Evolutionary conservation across 2,888 invertebrate genomes (phyloP).

Genomic region (Meiosimyza platycephala): DNA sequence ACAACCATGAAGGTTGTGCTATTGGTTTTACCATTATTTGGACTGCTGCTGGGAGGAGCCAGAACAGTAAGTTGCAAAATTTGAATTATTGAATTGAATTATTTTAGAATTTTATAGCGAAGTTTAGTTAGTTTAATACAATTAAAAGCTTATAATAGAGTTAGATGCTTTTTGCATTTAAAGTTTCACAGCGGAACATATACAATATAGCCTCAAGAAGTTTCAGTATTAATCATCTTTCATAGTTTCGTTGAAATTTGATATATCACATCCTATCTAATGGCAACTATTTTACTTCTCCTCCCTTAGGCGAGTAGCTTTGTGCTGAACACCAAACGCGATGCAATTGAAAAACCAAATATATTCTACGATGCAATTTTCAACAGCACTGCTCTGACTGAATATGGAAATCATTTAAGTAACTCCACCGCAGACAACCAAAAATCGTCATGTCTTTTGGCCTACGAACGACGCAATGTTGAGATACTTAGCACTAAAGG

Average conservation of each 20-base stretch:
- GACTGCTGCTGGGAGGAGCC: background rate
- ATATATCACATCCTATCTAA: too few relatives aligned
- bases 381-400: conserved; percentile 1
- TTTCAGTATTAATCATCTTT: background rate
- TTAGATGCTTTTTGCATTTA: too few relatives aligned
- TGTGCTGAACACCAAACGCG: too few relatives aligned
- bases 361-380: conserved; percentile 21
- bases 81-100: too few relatives aligned
- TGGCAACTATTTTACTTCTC: too few relatives aligned
- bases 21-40: background rate
- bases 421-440: background rate
- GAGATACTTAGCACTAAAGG: background rate
- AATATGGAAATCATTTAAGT: background rate
- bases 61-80: too few relatives aligned
- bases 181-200: too few relatives aligned
- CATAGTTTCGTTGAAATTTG: too few relatives aligned
- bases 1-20: conserved; percentile 25
- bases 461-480: background rate
- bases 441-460: background rate
- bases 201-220: background rate
- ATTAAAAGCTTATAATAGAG: too few relatives aligned
- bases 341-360: background rate
- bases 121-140: too few relatives aligned
- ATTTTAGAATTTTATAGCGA: too few relatives aligned
- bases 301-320: background rate